Percentiles rank a stretch among this genome's conserved stretches.
These are phyloP conservation scores for Antennarius striatus DNA, from an alignment of 2,113 vertebrate genomes.

Conservation along the genomic window DNA sequence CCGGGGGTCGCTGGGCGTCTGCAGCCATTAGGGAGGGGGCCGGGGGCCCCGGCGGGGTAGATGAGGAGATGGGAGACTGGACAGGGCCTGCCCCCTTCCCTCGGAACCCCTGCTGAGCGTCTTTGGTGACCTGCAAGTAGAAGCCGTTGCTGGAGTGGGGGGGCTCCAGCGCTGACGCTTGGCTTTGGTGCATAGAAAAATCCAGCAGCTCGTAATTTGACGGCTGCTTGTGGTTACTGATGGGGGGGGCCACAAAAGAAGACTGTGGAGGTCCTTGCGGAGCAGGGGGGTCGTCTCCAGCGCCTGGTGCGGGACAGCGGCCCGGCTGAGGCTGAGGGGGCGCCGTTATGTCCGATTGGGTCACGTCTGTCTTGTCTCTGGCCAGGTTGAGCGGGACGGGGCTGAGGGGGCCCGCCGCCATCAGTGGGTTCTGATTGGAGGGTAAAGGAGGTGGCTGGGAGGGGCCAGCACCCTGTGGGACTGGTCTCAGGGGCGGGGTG, in stretches of 20 bases:
- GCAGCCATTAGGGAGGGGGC: conserved; percentile 41
- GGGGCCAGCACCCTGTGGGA: conserved; percentile 55
- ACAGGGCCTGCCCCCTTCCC: conserved; percentile 61
- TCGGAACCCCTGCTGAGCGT: conserved; percentile 75
- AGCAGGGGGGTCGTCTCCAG: conserved; percentile 60
- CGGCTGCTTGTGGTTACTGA: conserved; percentile 70
- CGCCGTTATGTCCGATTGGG: conserved; percentile 55
- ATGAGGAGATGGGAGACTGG: conserved; percentile 49
- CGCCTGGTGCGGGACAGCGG: conserved; percentile 61
- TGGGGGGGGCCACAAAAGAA: conserved; percentile 49
- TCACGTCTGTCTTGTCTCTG: conserved; percentile 72
- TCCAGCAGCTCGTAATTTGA: conserved; percentile 84
- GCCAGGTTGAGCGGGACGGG: conserved; percentile 80
- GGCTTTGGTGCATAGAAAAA: conserved; percentile 82
- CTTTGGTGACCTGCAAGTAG: conserved; percentile 94
- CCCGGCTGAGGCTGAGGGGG: conserved; percentile 63
- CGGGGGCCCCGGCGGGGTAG: conserved; percentile 47
- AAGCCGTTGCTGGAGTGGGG: conserved; percentile 79
- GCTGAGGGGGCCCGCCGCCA: conserved; percentile 60
- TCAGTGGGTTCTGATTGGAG: conserved; percentile 70
- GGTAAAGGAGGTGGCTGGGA: conserved; percentile 54
- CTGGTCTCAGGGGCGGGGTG: conserved; percentile 45
- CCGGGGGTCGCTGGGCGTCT: conserved; percentile 41
- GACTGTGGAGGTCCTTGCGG: conserved; percentile 65
- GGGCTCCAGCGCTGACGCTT: conserved; percentile 69